phyloP scores from a whole-genome alignment of 1,140 invertebrate genomes.

The Helicoverpa armigera region DNA sequence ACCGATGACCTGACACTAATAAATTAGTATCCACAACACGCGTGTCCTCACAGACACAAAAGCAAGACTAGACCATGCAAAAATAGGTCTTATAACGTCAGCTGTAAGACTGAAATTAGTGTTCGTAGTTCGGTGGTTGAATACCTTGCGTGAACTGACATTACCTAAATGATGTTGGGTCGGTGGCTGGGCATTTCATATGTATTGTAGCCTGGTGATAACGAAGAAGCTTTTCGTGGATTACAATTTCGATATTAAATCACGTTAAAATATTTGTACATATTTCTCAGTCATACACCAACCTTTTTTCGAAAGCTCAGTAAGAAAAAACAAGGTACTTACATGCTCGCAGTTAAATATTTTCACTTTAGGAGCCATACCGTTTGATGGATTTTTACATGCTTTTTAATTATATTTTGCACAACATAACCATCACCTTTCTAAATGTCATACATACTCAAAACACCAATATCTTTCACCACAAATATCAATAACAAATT shows the following conservation, averaged over 20 bases:
- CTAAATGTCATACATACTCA: neutral
- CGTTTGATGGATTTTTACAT: no score
- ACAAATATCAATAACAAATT: neutral
- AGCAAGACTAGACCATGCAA: neutral
- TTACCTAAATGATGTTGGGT: slow-evolving; percentile 24
- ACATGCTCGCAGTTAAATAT: no score
- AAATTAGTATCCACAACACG: slow-evolving; percentile 30
- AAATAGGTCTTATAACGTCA: neutral
- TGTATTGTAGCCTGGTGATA: slow-evolving; percentile 2
- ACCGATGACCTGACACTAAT: slow-evolving; percentile 38
- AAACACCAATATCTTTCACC: neutral
- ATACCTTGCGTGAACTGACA: neutral
- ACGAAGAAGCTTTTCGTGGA: neutral
- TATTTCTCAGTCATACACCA: no score
- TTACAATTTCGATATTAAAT: no score
- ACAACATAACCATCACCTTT: neutral
- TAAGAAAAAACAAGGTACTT: no score
- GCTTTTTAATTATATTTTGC: no score
- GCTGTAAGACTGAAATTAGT: neutral
- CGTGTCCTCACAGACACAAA: neutral
- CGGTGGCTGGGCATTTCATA: neutral
- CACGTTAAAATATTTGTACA: no score
- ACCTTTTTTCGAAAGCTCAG: no score
- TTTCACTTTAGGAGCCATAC: no score
- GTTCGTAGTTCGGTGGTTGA: neutral